Evolutionary conservation across 1,140 invertebrate species (phyloP), one percentile per base, ranked within the genome.

Genomic region (Portunus trituberculatus): DNA sequence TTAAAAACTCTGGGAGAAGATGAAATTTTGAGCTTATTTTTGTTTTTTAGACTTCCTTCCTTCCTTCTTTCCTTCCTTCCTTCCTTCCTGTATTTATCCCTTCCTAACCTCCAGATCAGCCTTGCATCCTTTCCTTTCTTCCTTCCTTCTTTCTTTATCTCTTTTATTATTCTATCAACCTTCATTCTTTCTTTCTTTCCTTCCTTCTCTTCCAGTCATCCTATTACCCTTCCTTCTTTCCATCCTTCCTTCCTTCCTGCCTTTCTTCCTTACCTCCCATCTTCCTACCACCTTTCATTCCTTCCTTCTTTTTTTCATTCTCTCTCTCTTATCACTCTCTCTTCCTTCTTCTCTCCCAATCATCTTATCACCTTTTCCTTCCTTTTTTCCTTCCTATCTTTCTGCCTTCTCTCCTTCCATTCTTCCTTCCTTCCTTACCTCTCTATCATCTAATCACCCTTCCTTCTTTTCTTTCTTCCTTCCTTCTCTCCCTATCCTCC

Each of bases 401-500:
- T 6, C 4, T 12, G 3, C 10, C 52, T 20, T 10, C 16, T 10
- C 52, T 59, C 97, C 95, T 97, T 96, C 97, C 59, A 4, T 29
- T 93, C 7, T 90, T 32, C 20, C 94, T 1, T 39, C 32, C 6
- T 29, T 12, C 10, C 20, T 20, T 7, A 28, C 28, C 20, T 82
- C 76, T 7, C 1, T 7, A 39, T 39, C 39, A 39, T 1, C 6
- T 39, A 2, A 1, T 2, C 39, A 59, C 12, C 52, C 20, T 59
- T 59, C 20, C 52, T 0, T 48, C 48, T 28, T 29, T 86, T 6
- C 83, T n/a, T 12, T 25, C n/a, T 29, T 29, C 12, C 4, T 12
- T 12, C 10, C 52, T 20, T 10, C 16, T 10, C 52, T 59, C 20
- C 39, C 6, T 39, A 2, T 6, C 39, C 0, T 45, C 39, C 31